These are phyloP conservation scores for Drosophila demipolita DNA, from an alignment of 2,888 invertebrate species.

Conservation along the genomic window DNA sequence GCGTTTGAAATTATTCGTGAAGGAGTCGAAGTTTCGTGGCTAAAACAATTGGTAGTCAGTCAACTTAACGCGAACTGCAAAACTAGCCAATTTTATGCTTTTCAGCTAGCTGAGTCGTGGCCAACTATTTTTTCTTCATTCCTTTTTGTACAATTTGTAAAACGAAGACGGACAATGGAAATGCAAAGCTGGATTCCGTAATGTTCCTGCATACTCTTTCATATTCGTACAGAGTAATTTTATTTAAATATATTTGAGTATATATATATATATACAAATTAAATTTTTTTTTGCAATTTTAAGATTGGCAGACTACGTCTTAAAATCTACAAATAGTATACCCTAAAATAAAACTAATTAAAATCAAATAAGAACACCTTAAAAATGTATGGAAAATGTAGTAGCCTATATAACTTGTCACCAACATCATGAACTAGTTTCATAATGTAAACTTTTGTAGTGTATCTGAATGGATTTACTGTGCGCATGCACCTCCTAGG, in stretches of 20 bases:
- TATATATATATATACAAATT: too few relatives aligned
- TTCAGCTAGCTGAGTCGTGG: slow-evolving; percentile 64
- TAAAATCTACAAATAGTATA: not conserved
- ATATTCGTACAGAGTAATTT: not conserved
- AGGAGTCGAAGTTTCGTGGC: slow-evolving; percentile 70
- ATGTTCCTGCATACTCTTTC: slow-evolving; percentile 21
- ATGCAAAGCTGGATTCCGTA: not conserved
- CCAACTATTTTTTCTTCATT: slow-evolving; percentile 52
- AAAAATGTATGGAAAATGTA: not conserved
- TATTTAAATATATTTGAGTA: not conserved
- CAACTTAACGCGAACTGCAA: slow-evolving; percentile 77
- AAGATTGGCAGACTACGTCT: not conserved
- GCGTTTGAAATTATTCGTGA: slow-evolving; percentile 77
- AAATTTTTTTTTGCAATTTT: not conserved
- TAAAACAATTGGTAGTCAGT: slow-evolving; percentile 79
- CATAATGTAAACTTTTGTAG: slow-evolving; percentile 10
- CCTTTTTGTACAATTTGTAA: slow-evolving; percentile 65
- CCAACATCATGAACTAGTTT: not conserved
- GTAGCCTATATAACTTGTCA: not conserved
- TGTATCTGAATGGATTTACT: slow-evolving; percentile 62
- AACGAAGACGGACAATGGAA: slow-evolving; percentile 61
- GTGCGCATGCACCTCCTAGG: slow-evolving; percentile 67
- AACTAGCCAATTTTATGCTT: slow-evolving; percentile 72
- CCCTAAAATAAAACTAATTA: not conserved
- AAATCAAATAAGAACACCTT: not conserved